phyloP scores from a whole-genome alignment of 2,888 invertebrate genomes.

The Mesoligia furuncula region DNA sequence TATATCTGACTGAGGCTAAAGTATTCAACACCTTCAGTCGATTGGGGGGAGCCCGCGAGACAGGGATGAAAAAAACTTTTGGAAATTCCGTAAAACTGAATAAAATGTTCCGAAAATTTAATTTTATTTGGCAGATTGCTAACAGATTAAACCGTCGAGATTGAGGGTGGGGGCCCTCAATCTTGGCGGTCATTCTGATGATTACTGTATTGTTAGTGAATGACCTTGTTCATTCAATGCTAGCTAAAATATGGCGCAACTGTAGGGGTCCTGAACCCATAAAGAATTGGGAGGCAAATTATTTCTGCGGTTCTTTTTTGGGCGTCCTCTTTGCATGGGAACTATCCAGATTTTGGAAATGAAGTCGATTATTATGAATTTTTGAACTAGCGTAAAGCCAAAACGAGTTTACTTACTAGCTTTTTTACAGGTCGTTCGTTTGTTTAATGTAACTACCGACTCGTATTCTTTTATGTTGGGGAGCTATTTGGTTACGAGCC shows the following conservation, averaged over 20 bases:
- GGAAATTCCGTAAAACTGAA: slow-evolving; percentile 19
- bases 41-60: slow-evolving; percentile 39
- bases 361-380: background rate
- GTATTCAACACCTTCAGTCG: slow-evolving; percentile 69
- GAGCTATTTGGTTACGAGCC: background rate
- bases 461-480: background rate
- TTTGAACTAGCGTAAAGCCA: too few relatives aligned
- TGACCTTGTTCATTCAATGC: background rate
- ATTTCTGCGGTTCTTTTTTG: background rate
- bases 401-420: background rate
- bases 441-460: background rate
- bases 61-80: slow-evolving; percentile 17
- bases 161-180: too few relatives aligned
- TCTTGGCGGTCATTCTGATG: background rate
- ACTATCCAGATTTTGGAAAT: background rate
- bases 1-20: slow-evolving; percentile 47
- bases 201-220: background rate
- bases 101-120: background rate
- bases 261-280: background rate
- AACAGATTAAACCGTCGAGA: background rate
- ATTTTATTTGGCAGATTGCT: background rate
- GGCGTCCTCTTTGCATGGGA: background rate
- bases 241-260: background rate
- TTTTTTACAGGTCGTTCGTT: background rate
- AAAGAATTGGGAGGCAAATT: background rate